Evolutionary conservation across 2,113 vertebrate genomes (phyloP), one percentile per base, ranked within the genome.

Genomic region (Phocoena sinus): DNA sequence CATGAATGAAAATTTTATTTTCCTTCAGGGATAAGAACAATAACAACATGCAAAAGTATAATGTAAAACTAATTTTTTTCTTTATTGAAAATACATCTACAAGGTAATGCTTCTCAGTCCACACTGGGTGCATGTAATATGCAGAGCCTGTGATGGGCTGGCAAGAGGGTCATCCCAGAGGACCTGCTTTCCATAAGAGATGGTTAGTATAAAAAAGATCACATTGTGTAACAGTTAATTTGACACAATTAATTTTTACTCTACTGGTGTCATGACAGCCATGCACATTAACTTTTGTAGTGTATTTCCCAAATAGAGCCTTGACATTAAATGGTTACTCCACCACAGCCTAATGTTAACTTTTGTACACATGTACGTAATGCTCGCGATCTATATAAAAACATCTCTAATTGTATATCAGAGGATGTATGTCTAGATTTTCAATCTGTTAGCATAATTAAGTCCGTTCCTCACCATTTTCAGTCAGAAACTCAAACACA

Each of bases 1-100:
- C 28, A n/a, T 6, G 8, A 84, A 23, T 25, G 62, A 31, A 85
- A 81, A 82, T 8, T 73, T 38, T 53, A 58, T 68, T 80, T 90
- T 83, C 47, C 36, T 96, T 91, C 33, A 3, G 53, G 41, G 58
- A 85, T 47, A 94, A 85, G 28, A 97, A 96, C 23, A 86, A 98
- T 26, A 94, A 94, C 95, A 97, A 91, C 47, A 60, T 82, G 23
- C 93, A 97, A 73, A 95, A 17, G 25, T 47, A 82, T 97, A 97
- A 98, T 99, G 98, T 98, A 98, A 99, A 99, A 98, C 98, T 99
- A 99, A 98, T 98, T 98, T 94, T 94, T 95, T 96, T 95, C 97
- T 98, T 99, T 99, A 99, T 99, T 99, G 98, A 99, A 99, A 99
- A 99, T 98, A 98, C 98, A 98, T 98, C 99, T 99, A 99, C 99